Evolutionary conservation across 1,140 invertebrate genomes (phyloP), one percentile per base, ranked within the genome.

Genomic region (Ceratina calcarata): DNA sequence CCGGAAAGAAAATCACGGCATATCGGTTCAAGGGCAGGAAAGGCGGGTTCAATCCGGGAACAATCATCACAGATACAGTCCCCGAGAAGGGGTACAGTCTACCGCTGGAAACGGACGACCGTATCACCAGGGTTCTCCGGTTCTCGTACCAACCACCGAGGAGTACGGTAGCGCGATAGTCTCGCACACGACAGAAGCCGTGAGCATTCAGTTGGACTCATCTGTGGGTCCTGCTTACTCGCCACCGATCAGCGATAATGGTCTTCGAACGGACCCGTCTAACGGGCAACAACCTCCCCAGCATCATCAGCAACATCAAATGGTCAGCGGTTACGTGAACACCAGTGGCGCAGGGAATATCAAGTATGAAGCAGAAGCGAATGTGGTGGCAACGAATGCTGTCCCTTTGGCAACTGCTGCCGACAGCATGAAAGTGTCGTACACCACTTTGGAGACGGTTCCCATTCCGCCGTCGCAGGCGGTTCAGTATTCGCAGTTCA

Each of bases 391-490:
- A 7, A 62, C 78, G 0, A 88, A 88, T 0, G 90, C 88, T 1
- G 75, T 87, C 0, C 84, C 89, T 2, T 60, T 88, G 0, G 86
- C 86, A 1, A 84, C 80, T 0, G 80, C 90, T 0, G 66, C 88
- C 4, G 92, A 92, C 0, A 86, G 82, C 22, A 88, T 93, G 24
- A 93, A 93, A 67, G 83, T 82, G 0, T 86, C 92, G 2, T 92
- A 93, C 60, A 91, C 93, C 3, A 93, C 91, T 0, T 78, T 93
- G 4, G 92, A 92, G 67, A 91, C 92, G 0, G 93, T 92, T 0
- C 86, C 91, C 0, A 78, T 92, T 24, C 81, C 90, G 0, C 84
- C 88, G 10, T 58, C 88, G 7, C 92, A 90, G 65, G 70, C 90
- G 8, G 89, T 90, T 0, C 90, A 91, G n/a, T 93, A 92, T 65